Evolutionary conservation across 2,113 vertebrate genomes (phyloP), one percentile per base, ranked within the genome.

Genomic region (Heterotilapia buettikoferi): DNA sequence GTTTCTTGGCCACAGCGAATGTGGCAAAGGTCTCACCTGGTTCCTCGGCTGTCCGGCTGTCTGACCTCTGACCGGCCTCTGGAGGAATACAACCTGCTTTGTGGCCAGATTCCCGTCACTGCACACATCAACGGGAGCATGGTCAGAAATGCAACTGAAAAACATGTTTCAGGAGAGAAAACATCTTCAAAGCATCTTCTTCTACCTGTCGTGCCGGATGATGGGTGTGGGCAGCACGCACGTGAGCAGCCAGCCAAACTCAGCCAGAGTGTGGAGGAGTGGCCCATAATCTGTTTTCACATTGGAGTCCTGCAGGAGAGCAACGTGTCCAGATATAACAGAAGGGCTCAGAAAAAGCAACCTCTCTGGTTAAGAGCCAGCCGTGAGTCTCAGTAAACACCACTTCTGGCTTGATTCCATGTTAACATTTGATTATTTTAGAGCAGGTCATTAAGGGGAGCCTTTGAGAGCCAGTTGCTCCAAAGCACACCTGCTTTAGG

Each of bases 171-270:
- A 9, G 16, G 14, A 13, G 76, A 54, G 50, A 36, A n/a, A 33
- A 36, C n/a, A 13, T 13, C 45, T 78, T 52, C 73, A 52, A 78
- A 63, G 31, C 26, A 78, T n/a, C 10, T 50, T 5, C 9, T 9
- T 8, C 4, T 95, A 99, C 99, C 99, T 99, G 97, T 99, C 98
- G 3, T 98, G 97, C 82, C 97, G 96, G 85, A 99, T 95, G 31
- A 99, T 96, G 4, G 98, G 98, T 2, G 98, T 99, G 31, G 99
- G 98, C 84, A 99, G 93, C 82, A 99, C 97, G 63, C 97, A 98
- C 0, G 98, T 99, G 91, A 99, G 97, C 84, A 98, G 97, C 98
- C 99, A 99, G 66, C 99, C 98, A 63, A 99, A 99, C 93, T 99
- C 98, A 6, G 98, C 98, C 95, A 99, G 95, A 0, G 98, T 99